A percentile compares a stretch with the other conserved stretches of the same genome.
These are phyloP conservation scores for Calliscelio sp. DNA, from an alignment of 2,888 invertebrate genomes.

Conservation along the genomic window DNA sequence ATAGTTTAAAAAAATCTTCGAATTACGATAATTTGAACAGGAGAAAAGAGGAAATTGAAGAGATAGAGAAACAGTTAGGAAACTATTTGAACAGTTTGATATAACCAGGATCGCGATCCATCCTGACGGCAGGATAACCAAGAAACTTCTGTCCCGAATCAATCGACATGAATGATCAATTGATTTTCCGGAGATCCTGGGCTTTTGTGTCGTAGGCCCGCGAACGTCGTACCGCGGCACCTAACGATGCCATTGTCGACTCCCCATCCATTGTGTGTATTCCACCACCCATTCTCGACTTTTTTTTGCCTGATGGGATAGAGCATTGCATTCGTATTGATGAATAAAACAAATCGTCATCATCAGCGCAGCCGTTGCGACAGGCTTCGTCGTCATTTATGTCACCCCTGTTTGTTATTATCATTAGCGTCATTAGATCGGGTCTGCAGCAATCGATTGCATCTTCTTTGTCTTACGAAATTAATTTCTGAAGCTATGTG, in stretches of 20 bases:
- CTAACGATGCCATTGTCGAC: slow-evolving; percentile 86
- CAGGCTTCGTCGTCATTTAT: slow-evolving; percentile 60
- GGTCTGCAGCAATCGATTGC: slow-evolving; percentile 40
- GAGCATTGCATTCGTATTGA: slow-evolving; percentile 66
- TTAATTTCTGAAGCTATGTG: slow-evolving; percentile 22
- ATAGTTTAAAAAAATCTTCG: too few relatives aligned
- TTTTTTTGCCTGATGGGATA: slow-evolving; percentile 71
- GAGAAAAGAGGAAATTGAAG: too few relatives aligned
- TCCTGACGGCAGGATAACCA: too few relatives aligned
- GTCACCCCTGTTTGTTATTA: slow-evolving; percentile 38
- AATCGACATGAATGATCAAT: background rate
- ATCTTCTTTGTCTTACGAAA: slow-evolving; percentile 36
- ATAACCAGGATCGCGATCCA: too few relatives aligned
- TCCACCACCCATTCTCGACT: slow-evolving; percentile 77
- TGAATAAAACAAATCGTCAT: slow-evolving; percentile 77
- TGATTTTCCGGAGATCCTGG: background rate
- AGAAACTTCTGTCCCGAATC: too few relatives aligned
- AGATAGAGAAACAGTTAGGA: too few relatives aligned
- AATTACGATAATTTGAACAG: too few relatives aligned
- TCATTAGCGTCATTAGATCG: slow-evolving; percentile 54
- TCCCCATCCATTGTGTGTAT: slow-evolving; percentile 83
- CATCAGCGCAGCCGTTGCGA: slow-evolving; percentile 61
- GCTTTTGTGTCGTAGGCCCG: background rate
- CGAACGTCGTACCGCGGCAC: slow-evolving; percentile 33
- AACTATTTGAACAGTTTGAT: too few relatives aligned